Conservation (phyloP, 2,113 vertebrate species). For the Glareola pratincola region DNA sequence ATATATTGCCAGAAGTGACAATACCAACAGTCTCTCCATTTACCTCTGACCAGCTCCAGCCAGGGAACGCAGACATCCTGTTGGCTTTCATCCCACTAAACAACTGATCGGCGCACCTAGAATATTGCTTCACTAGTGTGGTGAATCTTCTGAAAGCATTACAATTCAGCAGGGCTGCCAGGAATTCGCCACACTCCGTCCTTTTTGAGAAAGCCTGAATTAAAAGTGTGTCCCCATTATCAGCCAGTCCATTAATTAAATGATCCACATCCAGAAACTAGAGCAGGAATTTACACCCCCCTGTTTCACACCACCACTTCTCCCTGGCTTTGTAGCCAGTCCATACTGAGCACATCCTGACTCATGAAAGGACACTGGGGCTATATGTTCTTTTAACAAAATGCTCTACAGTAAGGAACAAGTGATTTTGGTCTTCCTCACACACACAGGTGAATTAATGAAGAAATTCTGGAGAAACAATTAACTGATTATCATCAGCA, state of each 20-base stretch:
- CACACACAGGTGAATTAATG: neutral
- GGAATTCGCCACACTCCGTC: neutral
- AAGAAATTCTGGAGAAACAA: neutral
- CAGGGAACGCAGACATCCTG: neutral
- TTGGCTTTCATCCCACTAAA: neutral
- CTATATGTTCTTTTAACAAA: neutral
- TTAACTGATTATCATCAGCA: neutral
- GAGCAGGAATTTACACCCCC: neutral
- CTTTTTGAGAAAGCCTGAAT: neutral
- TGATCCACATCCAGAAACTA: neutral
- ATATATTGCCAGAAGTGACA: neutral
- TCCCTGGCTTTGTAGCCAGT: neutral
- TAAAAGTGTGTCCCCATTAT: neutral
- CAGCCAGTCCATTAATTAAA: neutral
- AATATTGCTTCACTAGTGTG: neutral
- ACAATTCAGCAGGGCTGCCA: neutral
- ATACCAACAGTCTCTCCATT: neutral
- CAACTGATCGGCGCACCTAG: neutral
- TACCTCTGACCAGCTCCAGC: neutral
- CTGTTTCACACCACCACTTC: neutral
- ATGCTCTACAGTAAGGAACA: neutral
- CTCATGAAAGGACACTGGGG: accelerated
- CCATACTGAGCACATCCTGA: neutral
- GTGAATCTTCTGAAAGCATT: neutral
- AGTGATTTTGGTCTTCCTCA: neutral